Conservation (phyloP, 2,113 vertebrate species). For the Grallaria varia region DNA sequence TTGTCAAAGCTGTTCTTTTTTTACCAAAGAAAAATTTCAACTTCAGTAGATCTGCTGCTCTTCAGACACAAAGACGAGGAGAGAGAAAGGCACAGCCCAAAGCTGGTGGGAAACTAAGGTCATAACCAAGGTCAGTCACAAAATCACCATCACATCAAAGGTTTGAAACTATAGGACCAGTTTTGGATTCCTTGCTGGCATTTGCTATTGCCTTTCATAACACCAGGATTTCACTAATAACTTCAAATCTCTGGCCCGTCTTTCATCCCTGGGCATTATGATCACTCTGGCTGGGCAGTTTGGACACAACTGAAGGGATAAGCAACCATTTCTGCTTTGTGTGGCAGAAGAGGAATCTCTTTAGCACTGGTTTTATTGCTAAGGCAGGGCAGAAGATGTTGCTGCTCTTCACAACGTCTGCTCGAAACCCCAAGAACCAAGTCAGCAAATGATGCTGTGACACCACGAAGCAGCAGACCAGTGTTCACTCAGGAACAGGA, state of each 20-base stretch:
- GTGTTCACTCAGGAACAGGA: background rate
- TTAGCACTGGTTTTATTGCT: background rate
- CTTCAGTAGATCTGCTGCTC: background rate
- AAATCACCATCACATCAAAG: background rate
- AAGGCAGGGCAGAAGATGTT: background rate
- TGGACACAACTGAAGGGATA: background rate
- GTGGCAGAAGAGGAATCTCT: background rate
- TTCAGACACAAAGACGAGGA: slow-evolving; percentile 4
- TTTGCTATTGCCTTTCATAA: background rate
- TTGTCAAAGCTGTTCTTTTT: slow-evolving; percentile 29
- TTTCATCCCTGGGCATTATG: background rate
- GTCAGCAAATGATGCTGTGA: background rate
- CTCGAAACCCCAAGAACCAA: background rate
- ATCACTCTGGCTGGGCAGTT: background rate
- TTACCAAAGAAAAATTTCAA: background rate
- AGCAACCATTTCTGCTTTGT: background rate
- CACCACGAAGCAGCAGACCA: background rate
- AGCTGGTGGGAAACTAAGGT: background rate
- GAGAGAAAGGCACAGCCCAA: background rate
- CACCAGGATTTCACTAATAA: background rate
- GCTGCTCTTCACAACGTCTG: background rate
- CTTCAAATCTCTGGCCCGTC: background rate
- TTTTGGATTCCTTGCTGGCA: background rate
- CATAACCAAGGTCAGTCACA: background rate
- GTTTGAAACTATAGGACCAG: background rate